Base-by-base conservation (phyloP, 2,797 vertebrate species). In the Pachyuromys duprasi region DNA sequence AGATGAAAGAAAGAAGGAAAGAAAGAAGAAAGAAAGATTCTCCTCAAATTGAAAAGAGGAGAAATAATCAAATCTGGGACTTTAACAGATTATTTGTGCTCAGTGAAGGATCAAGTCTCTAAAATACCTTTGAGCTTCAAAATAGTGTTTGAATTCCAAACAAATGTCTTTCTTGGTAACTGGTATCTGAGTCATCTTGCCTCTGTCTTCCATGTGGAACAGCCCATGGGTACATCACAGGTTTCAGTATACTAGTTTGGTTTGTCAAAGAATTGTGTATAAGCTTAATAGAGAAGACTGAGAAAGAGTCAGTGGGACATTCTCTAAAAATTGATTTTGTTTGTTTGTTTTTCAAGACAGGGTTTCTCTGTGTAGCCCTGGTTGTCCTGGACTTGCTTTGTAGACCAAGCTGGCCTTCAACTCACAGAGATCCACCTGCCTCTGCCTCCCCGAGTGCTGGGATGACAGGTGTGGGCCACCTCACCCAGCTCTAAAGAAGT, bases 81-180 rank as follows among this genome's bases (percentile, higher is more conserved):
- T 76, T 93, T 53, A 91, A 86, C 63, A 90, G 31, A 89, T 24
- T 84, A 67, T 83, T 28, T 72, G 60, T 86, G 86, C n/a, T 88
- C 55, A 65, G 42, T 33, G 42, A 95, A 60, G 55, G 15, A n/a
- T 87, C 76, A 93, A 42, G 78, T 80, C 69, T 72, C 42, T 89
- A 4, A 84, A 75, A 31, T 82, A 31, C 20, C 20, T 95, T 93
- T 62, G 28, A 91, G 39, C 20, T 78, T 33, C 89, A 86, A 84
- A 86, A 89, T 22, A 53, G 74, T 90, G 60, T 62, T 80, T 89
- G 65, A 67, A 84, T 91, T 94, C 62, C 26, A 49, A 33, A 91
- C 62, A 80, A 92, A 70, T 31, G 55, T 57, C 55, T 76, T 7
- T 28, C 53, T 93, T 89, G 92, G 20, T 53, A 88, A 11, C 33